Conservation (phyloP, 2,797 vertebrate species). For the Cebuella pygmaea region DNA sequence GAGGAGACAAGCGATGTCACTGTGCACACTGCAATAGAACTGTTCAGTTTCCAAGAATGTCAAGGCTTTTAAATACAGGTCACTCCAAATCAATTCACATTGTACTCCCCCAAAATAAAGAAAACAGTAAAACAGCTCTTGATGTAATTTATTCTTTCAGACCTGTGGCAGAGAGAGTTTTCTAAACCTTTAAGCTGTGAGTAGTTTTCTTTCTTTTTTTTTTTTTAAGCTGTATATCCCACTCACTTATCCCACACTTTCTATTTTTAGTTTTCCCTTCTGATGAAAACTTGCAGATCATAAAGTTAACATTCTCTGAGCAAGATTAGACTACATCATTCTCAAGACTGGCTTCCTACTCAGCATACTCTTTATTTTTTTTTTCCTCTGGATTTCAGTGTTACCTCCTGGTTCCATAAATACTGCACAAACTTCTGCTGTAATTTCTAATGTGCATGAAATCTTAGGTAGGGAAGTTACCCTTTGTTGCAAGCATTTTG, state of each 20-base stretch:
- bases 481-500: not conserved
- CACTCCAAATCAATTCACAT: conserved; percentile 53
- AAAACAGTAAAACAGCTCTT: conserved; percentile 39
- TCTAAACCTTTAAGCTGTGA: conserved; percentile 62
- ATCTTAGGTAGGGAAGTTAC: accelerated
- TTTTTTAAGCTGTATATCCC: not conserved
- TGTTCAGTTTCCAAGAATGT: conserved; percentile 30
- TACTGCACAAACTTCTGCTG: not conserved
- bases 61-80: conserved; percentile 63
- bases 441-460: not conserved
- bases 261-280: conserved; percentile 59
- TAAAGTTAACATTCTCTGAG: conserved; percentile 43
- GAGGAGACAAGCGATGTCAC: not conserved
- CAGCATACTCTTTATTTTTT: not conserved
- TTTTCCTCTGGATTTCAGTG: not conserved
- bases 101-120: conserved; percentile 55
- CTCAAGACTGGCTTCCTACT: not conserved
- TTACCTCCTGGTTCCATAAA: not conserved
- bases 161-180: conserved; percentile 24
- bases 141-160: conserved; percentile 57
- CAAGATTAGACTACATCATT: not conserved
- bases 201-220: not conserved
- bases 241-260: conserved; percentile 30
- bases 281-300: not conserved
- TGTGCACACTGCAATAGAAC: not conserved